These are phyloP conservation scores for Plagiodera versicolora DNA, from an alignment of 2,888 invertebrate species.

Conservation along the genomic window DNA sequence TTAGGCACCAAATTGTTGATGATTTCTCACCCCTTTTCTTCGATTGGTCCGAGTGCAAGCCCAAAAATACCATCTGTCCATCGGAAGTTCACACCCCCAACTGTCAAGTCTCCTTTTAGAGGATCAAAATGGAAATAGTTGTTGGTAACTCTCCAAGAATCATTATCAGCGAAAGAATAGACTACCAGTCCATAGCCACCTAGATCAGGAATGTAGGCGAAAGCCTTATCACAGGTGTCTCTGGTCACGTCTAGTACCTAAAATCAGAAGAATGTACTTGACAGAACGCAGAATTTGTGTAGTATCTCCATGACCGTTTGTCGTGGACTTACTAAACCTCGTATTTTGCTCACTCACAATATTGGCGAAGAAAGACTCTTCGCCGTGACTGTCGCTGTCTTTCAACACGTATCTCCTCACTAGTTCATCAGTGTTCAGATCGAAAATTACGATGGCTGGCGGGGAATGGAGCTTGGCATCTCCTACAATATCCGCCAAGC, in stretches of 20 bases:
- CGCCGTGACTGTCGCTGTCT: slow-evolving; percentile 70
- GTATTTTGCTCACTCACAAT: too few relatives aligned
- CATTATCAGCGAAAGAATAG: slow-evolving; percentile 72
- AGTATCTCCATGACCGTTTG: too few relatives aligned
- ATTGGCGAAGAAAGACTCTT: slow-evolving; percentile 80
- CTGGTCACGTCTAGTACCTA: slow-evolving; percentile 72
- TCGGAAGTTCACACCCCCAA: slow-evolving; percentile 79
- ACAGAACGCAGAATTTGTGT: too few relatives aligned
- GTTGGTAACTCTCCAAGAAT: slow-evolving; percentile 78
- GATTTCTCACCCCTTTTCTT: slow-evolving; percentile 40
- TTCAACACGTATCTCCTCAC: slow-evolving; percentile 71
- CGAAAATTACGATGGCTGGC: slow-evolving; percentile 70
- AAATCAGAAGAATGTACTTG: slow-evolving; percentile 40
- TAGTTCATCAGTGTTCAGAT: slow-evolving; percentile 74
- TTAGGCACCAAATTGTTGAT: background rate
- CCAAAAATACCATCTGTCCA: slow-evolving; percentile 86
- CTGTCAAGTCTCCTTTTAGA: slow-evolving; percentile 72
- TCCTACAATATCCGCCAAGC: slow-evolving; percentile 74
- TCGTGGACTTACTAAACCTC: too few relatives aligned
- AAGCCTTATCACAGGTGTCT: slow-evolving; percentile 73
- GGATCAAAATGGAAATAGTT: slow-evolving; percentile 86
- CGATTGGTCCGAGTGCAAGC: slow-evolving; percentile 61
- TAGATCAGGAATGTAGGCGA: slow-evolving; percentile 77
- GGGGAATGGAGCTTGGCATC: slow-evolving; percentile 63
- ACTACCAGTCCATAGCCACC: slow-evolving; percentile 77